Conservation (phyloP, 2,888 invertebrate species). For the Trissolcus japonicus region DNA sequence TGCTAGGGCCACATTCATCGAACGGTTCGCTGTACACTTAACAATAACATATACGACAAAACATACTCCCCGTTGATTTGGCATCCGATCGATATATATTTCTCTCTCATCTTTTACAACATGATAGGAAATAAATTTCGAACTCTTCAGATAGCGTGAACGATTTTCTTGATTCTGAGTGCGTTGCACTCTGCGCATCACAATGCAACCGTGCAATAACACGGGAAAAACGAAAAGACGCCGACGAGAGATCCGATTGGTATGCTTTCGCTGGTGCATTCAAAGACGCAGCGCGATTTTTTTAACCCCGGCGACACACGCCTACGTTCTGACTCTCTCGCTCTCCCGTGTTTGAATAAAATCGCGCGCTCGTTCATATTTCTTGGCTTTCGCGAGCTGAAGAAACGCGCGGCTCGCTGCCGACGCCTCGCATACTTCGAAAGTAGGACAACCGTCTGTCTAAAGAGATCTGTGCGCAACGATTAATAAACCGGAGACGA, state of each 20-base stretch:
- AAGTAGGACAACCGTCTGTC: conserved; percentile 58
- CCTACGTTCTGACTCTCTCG: conserved; percentile 38
- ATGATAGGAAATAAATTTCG: no score
- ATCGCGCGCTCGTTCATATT: background rate
- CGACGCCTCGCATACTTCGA: conserved; percentile 50
- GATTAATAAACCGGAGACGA: conserved; percentile 30
- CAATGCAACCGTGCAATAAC: background rate
- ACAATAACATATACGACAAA: no score
- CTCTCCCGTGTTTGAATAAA: conserved; percentile 10
- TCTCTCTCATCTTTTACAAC: no score
- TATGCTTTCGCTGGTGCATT: background rate
- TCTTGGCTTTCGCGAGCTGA: conserved; percentile 12
- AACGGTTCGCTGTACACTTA: no score
- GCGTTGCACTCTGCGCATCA: background rate
- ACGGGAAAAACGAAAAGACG: background rate
- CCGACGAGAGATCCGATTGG: background rate
- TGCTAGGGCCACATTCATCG: no score
- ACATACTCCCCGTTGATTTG: no score
- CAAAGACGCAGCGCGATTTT: background rate
- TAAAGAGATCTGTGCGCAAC: conserved; percentile 26
- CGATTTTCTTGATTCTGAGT: background rate
- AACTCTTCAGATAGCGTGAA: no score
- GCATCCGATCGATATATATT: no score
- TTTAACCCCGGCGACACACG: background rate
- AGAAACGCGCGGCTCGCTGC: conserved; percentile 53